Evolutionary conservation across 2,888 invertebrate species (phyloP), one percentile per base, ranked within the genome.

Genomic region (Cataglyphis rosenhaueri): DNA sequence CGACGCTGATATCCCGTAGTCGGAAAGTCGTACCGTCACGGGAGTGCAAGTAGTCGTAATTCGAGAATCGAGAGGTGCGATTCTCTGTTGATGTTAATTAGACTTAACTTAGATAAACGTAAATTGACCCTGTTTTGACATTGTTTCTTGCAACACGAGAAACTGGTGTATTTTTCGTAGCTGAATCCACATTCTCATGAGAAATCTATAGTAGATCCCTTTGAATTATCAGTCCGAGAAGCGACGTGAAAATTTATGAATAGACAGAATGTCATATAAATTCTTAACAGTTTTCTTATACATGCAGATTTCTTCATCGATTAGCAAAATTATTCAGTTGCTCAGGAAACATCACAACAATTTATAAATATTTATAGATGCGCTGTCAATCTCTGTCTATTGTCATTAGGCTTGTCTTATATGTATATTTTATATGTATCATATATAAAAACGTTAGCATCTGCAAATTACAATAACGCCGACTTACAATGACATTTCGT

Each of bases 11-110:
- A 48, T 84, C 76, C 61, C 64, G 62, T 55, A 38, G 73, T 8
- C 38, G 59, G 59, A 12, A 59, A 32, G 15, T 35, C 70, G 48
- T 41, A n/a, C 35, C 70, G 48, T 32, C 15, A 18, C 44, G 57
- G 57, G 48, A 76, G 38, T n/a, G 18, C 74, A 76, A 64, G 59
- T 70, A 82, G 65, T 57, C 76, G 35, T 65, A 61, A 79, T 29
- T 71, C 35, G 70, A 48, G 59, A 66, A 38, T 78, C 38, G 41
- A 32, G 57, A 64, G 18, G n/a, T 18, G 44, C 55, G 48, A 38
- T 3, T 44, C 3, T 38, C 12, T 15, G n/a, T 48, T 48, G 25
- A 52, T 48, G n/a, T 66, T 83, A 73, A 81, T 83, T 83, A 21
- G 41, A n/a, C n/a, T 15, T 61, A 25, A 5, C 52, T 38, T 10